Base-by-base conservation (phyloP, 2,113 vertebrate species). In the Hippolais icterina region DNA sequence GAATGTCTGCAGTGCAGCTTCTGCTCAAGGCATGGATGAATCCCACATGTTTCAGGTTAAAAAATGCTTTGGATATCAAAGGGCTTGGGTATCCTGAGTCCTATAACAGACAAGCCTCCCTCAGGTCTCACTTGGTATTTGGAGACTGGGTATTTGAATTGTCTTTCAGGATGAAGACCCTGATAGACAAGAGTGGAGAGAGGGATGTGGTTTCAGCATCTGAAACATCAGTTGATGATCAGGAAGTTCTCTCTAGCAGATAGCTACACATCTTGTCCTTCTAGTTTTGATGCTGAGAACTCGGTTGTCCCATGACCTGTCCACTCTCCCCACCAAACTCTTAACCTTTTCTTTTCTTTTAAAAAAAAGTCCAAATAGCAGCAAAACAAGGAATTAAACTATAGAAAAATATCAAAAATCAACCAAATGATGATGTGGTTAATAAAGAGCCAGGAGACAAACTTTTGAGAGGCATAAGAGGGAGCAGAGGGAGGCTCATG, bases 61-160 rank as follows among this genome's bases (percentile, higher is more conserved):
- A 60, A 56, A 80, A 69, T 27, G 31, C 31, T 74, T 57, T 60
- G 31, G 66, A 65, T 8, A 81, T 31, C 59, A 64, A 29, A 12
- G 61, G 3, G 2, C n/a, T 44, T 1, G 0, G 7, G 19, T 44
- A 11, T 76, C 63, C 41, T 23, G 17, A 69, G 10, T 47, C 22
- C 56, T n/a, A 0, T 2, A 72, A 60, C 6, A 83, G 25, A 5
- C 10, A 56, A 74, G 25, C 22, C 17, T 81, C 59, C 63, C 59
- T 74, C n/a, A 74, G 19, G 23, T 61, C 21, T 71, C 15, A 1
- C 22, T 59, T 74, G 63, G 54, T 49, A 9, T 35, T 23, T 83
- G 49, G 60, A 72, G 21, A 60, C 11, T 25, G 20, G 41, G 12
- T 35, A 68, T 91, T 39, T 72, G 37, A 69, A 64, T 37, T 25